A percentile compares a stretch with the other conserved stretches of the same genome.
Conservation (phyloP, 2,888 invertebrate species). For the Habrosyne pyritoides region DNA sequence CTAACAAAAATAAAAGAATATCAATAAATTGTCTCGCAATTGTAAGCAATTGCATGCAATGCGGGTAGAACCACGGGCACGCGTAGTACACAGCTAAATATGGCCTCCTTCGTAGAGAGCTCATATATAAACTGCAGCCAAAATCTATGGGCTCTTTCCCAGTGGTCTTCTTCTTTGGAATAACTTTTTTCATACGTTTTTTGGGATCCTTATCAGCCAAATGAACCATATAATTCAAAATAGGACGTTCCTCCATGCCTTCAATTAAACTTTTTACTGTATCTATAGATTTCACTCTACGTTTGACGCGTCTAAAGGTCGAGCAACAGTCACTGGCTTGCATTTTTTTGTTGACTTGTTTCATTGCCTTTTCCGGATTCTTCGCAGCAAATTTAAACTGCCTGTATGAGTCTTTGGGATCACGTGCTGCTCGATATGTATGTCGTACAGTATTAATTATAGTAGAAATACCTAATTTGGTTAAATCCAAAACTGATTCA, state of each 20-base stretch:
- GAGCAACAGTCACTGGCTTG: not conserved
- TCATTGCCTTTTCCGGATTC: not conserved
- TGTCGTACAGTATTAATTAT: not conserved
- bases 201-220: not conserved
- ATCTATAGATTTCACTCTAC: not conserved
- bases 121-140: slow-evolving; percentile 50
- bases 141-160: slow-evolving; percentile 30
- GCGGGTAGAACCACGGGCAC: slow-evolving; percentile 59
- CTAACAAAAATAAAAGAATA: slow-evolving; percentile 48
- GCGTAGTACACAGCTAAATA: slow-evolving; percentile 45
- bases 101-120: slow-evolving; percentile 41
- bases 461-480: not conserved
- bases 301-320: not conserved
- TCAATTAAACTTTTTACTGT: not conserved
- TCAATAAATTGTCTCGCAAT: slow-evolving; percentile 49
- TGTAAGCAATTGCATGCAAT: slow-evolving; percentile 43
- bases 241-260: slow-evolving; percentile 1
- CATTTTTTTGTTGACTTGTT: not conserved
- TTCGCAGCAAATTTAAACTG: not conserved
- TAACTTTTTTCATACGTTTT: slow-evolving; percentile 7
- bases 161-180: not conserved
- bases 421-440: not conserved
- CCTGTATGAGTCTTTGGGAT: not conserved
- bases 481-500: not conserved
- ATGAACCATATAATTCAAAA: not conserved